Conservation (phyloP, 2,888 invertebrate species). For the Orthonychiurus folsomi region DNA sequence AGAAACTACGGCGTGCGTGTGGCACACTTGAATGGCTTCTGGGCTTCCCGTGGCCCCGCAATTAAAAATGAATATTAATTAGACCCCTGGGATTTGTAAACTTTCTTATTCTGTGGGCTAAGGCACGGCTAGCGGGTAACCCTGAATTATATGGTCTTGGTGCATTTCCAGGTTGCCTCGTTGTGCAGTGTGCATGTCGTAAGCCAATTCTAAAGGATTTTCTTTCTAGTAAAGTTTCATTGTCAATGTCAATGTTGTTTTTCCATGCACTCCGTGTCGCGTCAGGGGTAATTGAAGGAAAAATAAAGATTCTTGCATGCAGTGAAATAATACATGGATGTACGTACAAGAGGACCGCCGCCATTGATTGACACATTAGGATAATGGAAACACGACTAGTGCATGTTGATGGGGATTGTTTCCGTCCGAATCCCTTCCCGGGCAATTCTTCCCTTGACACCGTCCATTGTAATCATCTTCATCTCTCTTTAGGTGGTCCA, state of each 20-base stretch:
- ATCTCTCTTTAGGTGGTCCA: neutral
- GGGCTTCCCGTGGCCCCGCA: neutral
- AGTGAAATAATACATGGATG: no score
- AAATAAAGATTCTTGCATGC: no score
- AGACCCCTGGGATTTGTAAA: neutral
- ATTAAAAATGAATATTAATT: conserved; percentile 1
- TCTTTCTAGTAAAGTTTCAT: neutral
- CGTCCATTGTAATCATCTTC: neutral
- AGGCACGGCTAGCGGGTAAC: no score
- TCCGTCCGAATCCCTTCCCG: neutral
- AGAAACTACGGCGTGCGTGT: no score
- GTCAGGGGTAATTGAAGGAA: no score
- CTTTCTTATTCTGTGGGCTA: neutral
- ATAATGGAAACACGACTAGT: neutral
- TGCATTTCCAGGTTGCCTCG: no score
- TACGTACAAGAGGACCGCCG: no score
- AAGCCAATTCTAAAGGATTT: neutral
- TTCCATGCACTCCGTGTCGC: no score
- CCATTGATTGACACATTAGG: neutral
- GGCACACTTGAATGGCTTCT: no score
- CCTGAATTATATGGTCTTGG: no score
- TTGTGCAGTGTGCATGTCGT: neutral
- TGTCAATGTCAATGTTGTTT: neutral
- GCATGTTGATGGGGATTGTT: neutral
- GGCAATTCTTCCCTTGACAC: neutral